Evolutionary conservation across 2,888 invertebrate genomes (phyloP).

Genomic region (Stictocephala bisonia): DNA sequence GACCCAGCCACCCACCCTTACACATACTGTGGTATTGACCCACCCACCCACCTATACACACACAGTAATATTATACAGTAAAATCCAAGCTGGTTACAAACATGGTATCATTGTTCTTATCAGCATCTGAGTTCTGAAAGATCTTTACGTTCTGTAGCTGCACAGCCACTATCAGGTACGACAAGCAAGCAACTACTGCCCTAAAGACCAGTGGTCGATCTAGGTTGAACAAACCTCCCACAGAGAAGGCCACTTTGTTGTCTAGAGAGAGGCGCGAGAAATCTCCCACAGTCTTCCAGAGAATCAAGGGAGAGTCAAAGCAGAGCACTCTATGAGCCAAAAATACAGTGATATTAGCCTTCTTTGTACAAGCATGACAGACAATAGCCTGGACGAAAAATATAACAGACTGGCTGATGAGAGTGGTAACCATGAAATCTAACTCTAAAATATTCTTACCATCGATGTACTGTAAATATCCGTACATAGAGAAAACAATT

Average conservation of each 20-base stretch:
- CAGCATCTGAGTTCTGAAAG: too few relatives aligned
- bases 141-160: neutral
- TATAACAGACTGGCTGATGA: neutral
- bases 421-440: too few relatives aligned
- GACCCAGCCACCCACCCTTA: too few relatives aligned
- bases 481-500: neutral
- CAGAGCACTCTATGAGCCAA: slow-evolving; percentile 1
- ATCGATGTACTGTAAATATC: neutral
- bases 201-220: neutral
- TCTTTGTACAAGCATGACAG: neutral
- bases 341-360: neutral
- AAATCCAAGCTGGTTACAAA: too few relatives aligned
- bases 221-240: neutral
- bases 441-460: too few relatives aligned
- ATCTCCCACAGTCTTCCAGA: neutral
- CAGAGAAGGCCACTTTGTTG: slow-evolving; percentile 5
- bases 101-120: too few relatives aligned
- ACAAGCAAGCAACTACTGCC: neutral
- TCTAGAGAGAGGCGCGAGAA: slow-evolving; percentile 7
- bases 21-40: too few relatives aligned
- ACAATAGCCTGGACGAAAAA: neutral
- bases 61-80: too few relatives aligned
- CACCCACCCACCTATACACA: too few relatives aligned
- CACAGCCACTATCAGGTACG: neutral
- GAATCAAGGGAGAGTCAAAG: neutral